These are phyloP conservation scores for Poeciliopsis gracilis DNA, from an alignment of 2,797 vertebrate genomes.

Conservation along the genomic window DNA sequence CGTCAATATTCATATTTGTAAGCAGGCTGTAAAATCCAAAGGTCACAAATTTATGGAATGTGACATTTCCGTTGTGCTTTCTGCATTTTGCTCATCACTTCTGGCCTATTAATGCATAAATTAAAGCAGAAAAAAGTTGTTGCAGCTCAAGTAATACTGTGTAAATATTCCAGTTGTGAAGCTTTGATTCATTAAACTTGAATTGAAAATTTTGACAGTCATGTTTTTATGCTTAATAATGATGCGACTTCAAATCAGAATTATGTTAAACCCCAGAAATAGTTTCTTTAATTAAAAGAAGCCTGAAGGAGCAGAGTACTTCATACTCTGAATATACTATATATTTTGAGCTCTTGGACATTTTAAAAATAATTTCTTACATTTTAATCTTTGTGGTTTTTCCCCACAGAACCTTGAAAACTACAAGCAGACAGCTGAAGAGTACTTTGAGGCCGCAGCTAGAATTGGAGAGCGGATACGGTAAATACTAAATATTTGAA, in stretches of 20 bases:
- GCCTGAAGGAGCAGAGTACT: neutral
- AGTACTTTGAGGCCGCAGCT: slow-evolving; percentile 87
- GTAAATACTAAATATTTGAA: slow-evolving; percentile 77
- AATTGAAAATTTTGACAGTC: slow-evolving; percentile 24
- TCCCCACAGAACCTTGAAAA: slow-evolving; percentile 85
- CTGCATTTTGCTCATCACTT: slow-evolving; percentile 39
- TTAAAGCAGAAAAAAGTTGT: slow-evolving; percentile 24
- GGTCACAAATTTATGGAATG: slow-evolving; percentile 67
- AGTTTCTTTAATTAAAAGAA: slow-evolving; percentile 26
- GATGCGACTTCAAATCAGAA: slow-evolving; percentile 17
- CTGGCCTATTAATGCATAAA: slow-evolving; percentile 40
- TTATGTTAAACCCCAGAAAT: slow-evolving; percentile 16
- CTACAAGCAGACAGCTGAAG: slow-evolving; percentile 87
- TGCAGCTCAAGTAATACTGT: slow-evolving; percentile 21
- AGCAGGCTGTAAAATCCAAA: slow-evolving; percentile 59
- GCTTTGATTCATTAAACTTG: slow-evolving; percentile 1
- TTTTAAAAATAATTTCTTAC: slow-evolving; percentile 14
- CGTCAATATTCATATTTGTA: slow-evolving; percentile 64
- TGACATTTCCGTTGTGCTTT: slow-evolving; percentile 63
- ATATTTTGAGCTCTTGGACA: slow-evolving; percentile 13
- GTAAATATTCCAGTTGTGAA: slow-evolving; percentile 27
- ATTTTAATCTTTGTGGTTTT: slow-evolving; percentile 20
- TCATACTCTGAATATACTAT: slow-evolving; percentile 13
- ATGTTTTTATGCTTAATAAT: slow-evolving; percentile 23
- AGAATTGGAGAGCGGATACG: slow-evolving; percentile 85